Evolutionary conservation across 2,888 invertebrate genomes (phyloP).

Genomic region (Polymixis lichenea): DNA sequence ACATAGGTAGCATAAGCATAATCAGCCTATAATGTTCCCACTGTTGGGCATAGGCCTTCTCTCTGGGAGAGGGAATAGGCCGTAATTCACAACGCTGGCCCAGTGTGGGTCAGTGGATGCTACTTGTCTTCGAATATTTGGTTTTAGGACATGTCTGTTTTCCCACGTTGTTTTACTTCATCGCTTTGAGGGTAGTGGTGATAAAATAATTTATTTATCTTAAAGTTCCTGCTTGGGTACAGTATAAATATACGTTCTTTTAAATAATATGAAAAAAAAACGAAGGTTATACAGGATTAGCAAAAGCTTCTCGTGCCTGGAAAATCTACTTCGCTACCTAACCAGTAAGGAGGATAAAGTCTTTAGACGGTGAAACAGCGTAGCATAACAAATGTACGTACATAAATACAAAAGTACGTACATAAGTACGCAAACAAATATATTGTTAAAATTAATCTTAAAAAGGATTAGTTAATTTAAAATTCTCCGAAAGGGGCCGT

Average conservation of each 20-base stretch:
- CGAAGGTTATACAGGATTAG: background rate
- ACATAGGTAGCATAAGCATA: background rate
- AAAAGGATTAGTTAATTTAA: slow-evolving; percentile 64
- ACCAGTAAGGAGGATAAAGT: background rate
- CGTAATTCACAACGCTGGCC: too few relatives aligned
- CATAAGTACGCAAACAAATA: background rate
- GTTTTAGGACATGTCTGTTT: too few relatives aligned
- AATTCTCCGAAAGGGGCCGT: slow-evolving; percentile 64
- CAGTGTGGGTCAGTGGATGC: too few relatives aligned
- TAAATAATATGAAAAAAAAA: background rate
- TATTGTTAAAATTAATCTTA: slow-evolving; percentile 50
- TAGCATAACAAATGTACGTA: background rate
- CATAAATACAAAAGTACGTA: background rate
- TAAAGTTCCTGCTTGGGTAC: too few relatives aligned
- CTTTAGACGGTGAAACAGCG: background rate
- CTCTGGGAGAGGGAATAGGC: too few relatives aligned
- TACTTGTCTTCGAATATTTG: too few relatives aligned
- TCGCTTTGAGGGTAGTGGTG: too few relatives aligned
- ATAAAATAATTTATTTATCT: too few relatives aligned
- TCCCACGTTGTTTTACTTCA: too few relatives aligned
- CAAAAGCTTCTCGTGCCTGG: background rate
- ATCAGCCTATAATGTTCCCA: too few relatives aligned
- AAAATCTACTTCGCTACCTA: background rate
- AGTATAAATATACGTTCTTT: background rate
- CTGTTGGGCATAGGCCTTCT: too few relatives aligned